These are phyloP conservation scores for Neomonachus schauinslandi DNA, from an alignment of 2,113 vertebrate genomes.

Conservation along the genomic window DNA sequence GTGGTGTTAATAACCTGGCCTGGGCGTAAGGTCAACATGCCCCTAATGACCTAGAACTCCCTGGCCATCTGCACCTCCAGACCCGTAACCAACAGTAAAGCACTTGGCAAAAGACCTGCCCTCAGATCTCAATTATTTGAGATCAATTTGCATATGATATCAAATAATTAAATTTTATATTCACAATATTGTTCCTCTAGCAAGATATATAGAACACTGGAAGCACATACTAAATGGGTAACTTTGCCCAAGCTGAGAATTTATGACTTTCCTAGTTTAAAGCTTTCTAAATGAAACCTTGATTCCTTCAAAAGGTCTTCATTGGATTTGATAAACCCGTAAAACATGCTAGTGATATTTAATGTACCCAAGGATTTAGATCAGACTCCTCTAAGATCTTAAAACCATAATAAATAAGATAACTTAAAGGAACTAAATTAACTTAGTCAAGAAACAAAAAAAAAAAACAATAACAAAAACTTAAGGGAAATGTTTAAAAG, in stretches of 20 bases:
- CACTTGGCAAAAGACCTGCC: not conserved
- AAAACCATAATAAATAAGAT: not conserved
- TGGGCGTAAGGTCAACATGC: not conserved
- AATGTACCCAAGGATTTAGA: not conserved
- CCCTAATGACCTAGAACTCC: not conserved
- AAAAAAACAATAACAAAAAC: not conserved
- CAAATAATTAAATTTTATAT: not conserved
- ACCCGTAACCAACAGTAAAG: not conserved
- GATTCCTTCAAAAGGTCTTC: not conserved
- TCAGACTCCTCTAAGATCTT: not conserved
- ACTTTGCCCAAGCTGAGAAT: not conserved
- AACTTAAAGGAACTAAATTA: not conserved
- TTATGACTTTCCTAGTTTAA: not conserved
- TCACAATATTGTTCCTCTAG: not conserved
- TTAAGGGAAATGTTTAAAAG: constrained; percentile 23
- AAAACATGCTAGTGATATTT: not conserved
- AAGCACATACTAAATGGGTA: not conserved
- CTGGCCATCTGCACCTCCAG: not conserved
- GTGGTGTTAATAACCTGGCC: not conserved
- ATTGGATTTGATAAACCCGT: not conserved
- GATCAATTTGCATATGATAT: not conserved
- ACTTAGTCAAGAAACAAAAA: not conserved
- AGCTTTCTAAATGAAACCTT: constrained; percentile 20
- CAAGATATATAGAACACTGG: not conserved
- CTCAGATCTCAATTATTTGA: not conserved